Percentiles rank a stretch among this genome's conserved stretches.
phyloP scores from a whole-genome alignment of 2,888 invertebrate genomes.

The Subacronicta megacephala region DNA sequence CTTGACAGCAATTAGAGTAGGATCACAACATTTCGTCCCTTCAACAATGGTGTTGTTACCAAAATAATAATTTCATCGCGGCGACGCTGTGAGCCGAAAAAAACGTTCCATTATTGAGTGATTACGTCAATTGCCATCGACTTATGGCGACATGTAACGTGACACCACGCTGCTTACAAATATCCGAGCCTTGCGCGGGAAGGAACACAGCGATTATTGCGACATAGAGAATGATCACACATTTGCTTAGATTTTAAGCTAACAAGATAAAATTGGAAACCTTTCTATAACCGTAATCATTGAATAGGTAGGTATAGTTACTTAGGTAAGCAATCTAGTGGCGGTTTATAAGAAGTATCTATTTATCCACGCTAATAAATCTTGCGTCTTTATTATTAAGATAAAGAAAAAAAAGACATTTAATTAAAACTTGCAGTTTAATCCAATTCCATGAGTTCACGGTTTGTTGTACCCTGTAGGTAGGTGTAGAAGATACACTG shows the following conservation, averaged over 20 bases:
- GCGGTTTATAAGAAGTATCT: too few relatives aligned
- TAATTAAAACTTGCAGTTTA: too few relatives aligned
- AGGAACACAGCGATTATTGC: constrained; percentile 1
- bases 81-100: constrained; percentile 47
- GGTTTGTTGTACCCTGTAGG: too few relatives aligned
- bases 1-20: constrained; percentile 58
- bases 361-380: too few relatives aligned
- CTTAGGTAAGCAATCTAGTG: too few relatives aligned
- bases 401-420: too few relatives aligned
- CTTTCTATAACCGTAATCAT: too few relatives aligned
- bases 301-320: too few relatives aligned
- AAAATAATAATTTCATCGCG: constrained; percentile 46
- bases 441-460: too few relatives aligned
- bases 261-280: too few relatives aligned
- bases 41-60: constrained; percentile 41
- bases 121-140: constrained; percentile 81
- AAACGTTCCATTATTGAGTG: constrained; percentile 60
- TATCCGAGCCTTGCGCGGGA: constrained; percentile 2
- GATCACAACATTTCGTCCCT: constrained; percentile 53
- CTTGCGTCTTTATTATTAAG: too few relatives aligned
- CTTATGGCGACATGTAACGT: constrained; percentile 68
- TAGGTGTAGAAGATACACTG: too few relatives aligned
- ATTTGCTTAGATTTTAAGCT: not conserved
- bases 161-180: constrained; percentile 55
- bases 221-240: not conserved